Conservation (phyloP, 2,797 vertebrate species). For the Neoniphon sammara region DNA sequence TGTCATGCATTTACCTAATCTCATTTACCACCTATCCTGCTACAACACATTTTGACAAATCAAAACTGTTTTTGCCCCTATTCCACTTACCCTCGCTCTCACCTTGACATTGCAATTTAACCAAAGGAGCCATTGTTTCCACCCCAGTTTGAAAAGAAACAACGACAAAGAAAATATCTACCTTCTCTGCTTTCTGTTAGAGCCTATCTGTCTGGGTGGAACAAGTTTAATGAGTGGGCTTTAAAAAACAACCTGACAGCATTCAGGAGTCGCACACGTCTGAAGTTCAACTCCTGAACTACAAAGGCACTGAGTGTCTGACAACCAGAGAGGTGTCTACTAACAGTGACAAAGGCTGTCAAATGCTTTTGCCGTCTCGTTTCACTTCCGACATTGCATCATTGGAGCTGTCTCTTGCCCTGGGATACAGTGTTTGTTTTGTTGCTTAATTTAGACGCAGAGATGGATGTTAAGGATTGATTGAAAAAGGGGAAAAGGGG, state of each 20-base stretch:
- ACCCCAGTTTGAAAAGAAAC: neutral
- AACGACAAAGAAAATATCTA: neutral
- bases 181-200: conserved; percentile 11
- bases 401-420: conserved; percentile 31
- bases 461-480: conserved; percentile 21
- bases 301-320: conserved; percentile 25
- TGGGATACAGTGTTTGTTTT: conserved; percentile 26
- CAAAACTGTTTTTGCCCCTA: no score
- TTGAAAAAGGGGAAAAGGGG: neutral
- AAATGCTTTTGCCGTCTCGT: conserved; percentile 10
- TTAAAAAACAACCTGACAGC: neutral
- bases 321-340: conserved; percentile 25
- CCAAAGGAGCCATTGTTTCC: neutral
- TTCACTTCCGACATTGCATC: conserved; percentile 48
- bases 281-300: conserved; percentile 25
- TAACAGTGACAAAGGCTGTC: conserved; percentile 31
- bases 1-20: no score
- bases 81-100: neutral
- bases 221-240: conserved; percentile 16
- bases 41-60: neutral
- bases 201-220: neutral
- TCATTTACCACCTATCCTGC: neutral
- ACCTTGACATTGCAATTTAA: neutral
- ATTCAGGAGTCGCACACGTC: conserved; percentile 5
- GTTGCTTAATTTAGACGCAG: conserved; percentile 44